phyloP scores from a whole-genome alignment of 2,797 vertebrate genomes.

The Hyperoplus immaculatus region DNA sequence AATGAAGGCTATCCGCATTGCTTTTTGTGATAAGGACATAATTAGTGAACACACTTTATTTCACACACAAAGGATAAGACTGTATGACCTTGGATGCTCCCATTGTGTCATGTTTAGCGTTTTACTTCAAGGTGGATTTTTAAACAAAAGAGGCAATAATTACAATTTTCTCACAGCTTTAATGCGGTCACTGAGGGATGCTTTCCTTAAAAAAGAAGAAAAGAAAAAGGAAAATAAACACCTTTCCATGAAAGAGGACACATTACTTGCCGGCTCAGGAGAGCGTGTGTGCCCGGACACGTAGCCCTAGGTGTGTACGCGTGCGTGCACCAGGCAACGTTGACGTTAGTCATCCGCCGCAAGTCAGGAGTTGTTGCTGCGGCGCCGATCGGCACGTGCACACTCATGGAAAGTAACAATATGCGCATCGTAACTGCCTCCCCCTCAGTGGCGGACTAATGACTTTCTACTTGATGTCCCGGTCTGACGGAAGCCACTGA shows the following conservation, averaged over 20 bases:
- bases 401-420: constrained; percentile 45
- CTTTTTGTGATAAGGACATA: not conserved
- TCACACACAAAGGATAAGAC: not conserved
- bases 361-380: not conserved
- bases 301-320: constrained; percentile 63
- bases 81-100: constrained; percentile 4
- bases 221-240: not conserved
- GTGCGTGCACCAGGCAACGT: constrained; percentile 62
- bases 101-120: not conserved
- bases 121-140: too few relatives aligned
- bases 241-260: constrained; percentile 10
- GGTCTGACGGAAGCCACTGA: constrained; percentile 33
- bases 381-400: constrained; percentile 10
- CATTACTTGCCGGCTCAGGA: constrained; percentile 6
- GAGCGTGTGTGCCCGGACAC: constrained; percentile 71
- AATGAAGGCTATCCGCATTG: too few relatives aligned
- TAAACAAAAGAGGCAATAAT: too few relatives aligned
- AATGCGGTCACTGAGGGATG: too few relatives aligned
- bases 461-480: constrained; percentile 38
- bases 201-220: too few relatives aligned
- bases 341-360: constrained; percentile 14
- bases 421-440: constrained; percentile 56
- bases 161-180: too few relatives aligned
- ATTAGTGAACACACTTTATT: not conserved
- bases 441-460: constrained; percentile 9